phyloP scores from a whole-genome alignment of 2,797 vertebrate genomes.

The Chiloscyllium punctatum region DNA sequence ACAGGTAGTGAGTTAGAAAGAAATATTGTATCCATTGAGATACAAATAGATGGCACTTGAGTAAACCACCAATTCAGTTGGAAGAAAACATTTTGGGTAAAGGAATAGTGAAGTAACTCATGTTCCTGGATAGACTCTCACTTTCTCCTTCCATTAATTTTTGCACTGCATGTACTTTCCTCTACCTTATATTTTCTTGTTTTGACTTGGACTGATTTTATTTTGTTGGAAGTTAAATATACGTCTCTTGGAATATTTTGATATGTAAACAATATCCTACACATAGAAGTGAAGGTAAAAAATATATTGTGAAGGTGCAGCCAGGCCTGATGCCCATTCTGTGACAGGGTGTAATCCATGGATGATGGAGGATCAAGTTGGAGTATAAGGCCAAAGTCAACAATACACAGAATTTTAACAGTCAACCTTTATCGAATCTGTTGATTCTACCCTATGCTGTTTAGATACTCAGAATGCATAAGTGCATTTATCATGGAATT shows the following conservation, averaged over 20 bases:
- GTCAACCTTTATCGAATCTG: not conserved
- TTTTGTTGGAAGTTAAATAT: not conserved
- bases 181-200: constrained; percentile 12
- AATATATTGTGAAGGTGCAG: not conserved
- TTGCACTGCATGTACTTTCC: constrained; percentile 18
- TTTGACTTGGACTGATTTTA: not conserved
- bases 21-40: not conserved
- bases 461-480: not conserved
- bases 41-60: not conserved
- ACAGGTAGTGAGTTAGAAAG: not conserved
- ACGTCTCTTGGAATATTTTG: not conserved
- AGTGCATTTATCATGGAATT: not conserved
- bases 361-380: not conserved
- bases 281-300: constrained; percentile 27
- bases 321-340: not conserved
- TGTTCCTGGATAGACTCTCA: not conserved
- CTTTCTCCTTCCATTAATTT: not conserved
- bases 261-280: constrained; percentile 22
- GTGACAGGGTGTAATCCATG: not conserved
- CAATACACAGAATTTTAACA: constrained; percentile 7
- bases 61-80: not conserved
- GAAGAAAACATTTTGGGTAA: not conserved
- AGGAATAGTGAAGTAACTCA: not conserved
- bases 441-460: not conserved
- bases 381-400: not conserved